These are phyloP conservation scores for Phrynosoma platyrhinos DNA, from an alignment of 2,113 vertebrate species.

Conservation along the genomic window DNA sequence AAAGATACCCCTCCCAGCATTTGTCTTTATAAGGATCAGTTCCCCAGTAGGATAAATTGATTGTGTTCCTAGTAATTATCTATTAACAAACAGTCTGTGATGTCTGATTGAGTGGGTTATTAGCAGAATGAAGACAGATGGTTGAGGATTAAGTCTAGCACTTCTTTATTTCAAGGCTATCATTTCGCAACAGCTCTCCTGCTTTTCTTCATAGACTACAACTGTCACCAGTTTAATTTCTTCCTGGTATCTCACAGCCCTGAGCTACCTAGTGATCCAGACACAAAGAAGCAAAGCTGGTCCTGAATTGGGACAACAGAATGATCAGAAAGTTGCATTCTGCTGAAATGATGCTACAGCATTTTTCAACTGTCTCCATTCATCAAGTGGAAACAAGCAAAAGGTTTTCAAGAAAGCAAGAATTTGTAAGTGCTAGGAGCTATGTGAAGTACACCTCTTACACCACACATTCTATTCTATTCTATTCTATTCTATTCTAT, in stretches of 20 bases:
- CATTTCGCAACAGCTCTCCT: slow-evolving; percentile 54
- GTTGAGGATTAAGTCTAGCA: slow-evolving; percentile 70
- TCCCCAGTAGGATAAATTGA: slow-evolving; percentile 59
- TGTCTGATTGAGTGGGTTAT: slow-evolving; percentile 78
- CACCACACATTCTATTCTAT: background rate
- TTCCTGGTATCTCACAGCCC: slow-evolving; percentile 34
- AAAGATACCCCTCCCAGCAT: no score
- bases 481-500: background rate
- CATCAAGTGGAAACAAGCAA: background rate
- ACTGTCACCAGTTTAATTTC: slow-evolving; percentile 57
- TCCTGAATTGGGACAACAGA: background rate
- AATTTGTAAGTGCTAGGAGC: background rate
- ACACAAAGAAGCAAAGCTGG: fast-evolving
- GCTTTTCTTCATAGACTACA: slow-evolving; percentile 35
- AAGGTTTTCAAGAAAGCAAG: background rate
- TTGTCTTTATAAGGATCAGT: background rate
- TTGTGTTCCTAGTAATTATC: slow-evolving; percentile 62
- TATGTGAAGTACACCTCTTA: background rate
- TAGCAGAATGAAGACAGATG: slow-evolving; percentile 80
- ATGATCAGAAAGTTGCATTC: fast-evolving
- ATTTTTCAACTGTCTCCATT: background rate
- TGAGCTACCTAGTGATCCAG: background rate
- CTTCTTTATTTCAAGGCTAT: slow-evolving; percentile 64
- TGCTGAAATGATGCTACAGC: fast-evolving
- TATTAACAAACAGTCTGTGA: slow-evolving; percentile 76